Conservation (phyloP, 2,797 vertebrate genomes). For the Stomatorhinus walkeri region DNA sequence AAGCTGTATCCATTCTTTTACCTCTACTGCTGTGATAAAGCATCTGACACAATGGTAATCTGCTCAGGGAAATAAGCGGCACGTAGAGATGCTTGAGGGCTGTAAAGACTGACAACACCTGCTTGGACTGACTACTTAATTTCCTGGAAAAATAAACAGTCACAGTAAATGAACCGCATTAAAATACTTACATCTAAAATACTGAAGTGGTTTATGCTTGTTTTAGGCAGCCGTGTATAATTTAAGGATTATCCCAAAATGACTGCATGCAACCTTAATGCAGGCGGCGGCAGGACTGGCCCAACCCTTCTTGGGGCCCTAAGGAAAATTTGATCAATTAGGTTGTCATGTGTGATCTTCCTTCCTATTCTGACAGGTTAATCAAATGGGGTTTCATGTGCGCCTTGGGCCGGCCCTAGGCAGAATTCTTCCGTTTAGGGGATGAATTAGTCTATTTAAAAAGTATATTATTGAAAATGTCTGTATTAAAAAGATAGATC, state of each 20-base stretch:
- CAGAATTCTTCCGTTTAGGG: background rate
- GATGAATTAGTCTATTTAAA: background rate
- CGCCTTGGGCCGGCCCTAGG: background rate
- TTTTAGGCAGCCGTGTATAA: background rate
- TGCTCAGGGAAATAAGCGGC: conserved; percentile 44
- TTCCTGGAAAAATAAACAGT: background rate
- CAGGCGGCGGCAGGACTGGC: background rate
- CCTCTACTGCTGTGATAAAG: conserved; percentile 68
- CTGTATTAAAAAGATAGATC: background rate
- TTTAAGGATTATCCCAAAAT: conserved; percentile 3
- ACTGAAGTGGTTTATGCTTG: background rate
- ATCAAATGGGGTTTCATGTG: background rate
- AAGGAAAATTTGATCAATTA: background rate
- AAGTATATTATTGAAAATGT: background rate
- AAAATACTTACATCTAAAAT: background rate
- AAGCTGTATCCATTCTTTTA: conserved; percentile 66
- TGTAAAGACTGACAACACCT: conserved; percentile 19
- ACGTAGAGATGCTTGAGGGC: background rate
- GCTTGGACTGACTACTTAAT: background rate
- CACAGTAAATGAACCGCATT: background rate
- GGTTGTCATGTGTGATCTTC: background rate
- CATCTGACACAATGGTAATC: conserved; percentile 60
- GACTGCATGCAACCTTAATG: background rate
- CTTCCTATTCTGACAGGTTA: background rate
- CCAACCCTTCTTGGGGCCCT: background rate